phyloP scores from a whole-genome alignment of 2,888 invertebrate genomes.

The Unio pictorum region DNA sequence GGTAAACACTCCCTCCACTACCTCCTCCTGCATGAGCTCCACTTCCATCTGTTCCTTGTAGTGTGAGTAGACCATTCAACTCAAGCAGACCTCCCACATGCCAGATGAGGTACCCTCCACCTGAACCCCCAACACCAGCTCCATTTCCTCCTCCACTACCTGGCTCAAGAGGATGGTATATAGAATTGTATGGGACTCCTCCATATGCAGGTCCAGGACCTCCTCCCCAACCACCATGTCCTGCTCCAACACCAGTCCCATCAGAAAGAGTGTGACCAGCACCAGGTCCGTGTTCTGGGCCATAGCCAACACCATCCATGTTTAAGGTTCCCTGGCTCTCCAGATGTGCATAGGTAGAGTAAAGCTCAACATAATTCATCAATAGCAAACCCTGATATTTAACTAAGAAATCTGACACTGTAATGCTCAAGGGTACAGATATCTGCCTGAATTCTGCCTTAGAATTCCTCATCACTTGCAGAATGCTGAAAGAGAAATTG shows the following conservation, averaged over 20 bases:
- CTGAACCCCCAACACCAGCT: constrained; percentile 45
- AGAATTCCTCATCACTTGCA: constrained; percentile 46
- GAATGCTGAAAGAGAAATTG: constrained; percentile 49
- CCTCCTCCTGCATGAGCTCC: constrained; percentile 53
- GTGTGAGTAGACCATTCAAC: constrained; percentile 49
- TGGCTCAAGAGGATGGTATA: constrained; percentile 39
- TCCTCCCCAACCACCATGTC: constrained; percentile 55
- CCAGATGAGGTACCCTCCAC: constrained; percentile 56
- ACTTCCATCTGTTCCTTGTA: constrained; percentile 39
- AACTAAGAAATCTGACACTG: constrained; percentile 43
- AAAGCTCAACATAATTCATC: constrained; percentile 47
- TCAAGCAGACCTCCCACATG: constrained; percentile 47
- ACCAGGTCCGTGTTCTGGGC: constrained; percentile 43
- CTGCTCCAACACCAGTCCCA: constrained; percentile 44
- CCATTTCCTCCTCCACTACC: constrained; percentile 56
- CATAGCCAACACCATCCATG: constrained; percentile 48
- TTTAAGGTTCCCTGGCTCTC: constrained; percentile 54
- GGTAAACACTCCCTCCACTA: constrained; percentile 52
- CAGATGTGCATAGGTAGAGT: constrained; percentile 43
- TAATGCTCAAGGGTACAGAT: constrained; percentile 31
- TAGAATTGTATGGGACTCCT: constrained; percentile 49
- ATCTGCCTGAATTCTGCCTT: constrained; percentile 49
- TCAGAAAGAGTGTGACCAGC: constrained; percentile 33
- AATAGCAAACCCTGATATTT: constrained; percentile 49
- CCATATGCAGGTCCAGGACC: constrained; percentile 43